phyloP scores from a whole-genome alignment of 2,113 vertebrate species.

The Zosterops lateralis region DNA sequence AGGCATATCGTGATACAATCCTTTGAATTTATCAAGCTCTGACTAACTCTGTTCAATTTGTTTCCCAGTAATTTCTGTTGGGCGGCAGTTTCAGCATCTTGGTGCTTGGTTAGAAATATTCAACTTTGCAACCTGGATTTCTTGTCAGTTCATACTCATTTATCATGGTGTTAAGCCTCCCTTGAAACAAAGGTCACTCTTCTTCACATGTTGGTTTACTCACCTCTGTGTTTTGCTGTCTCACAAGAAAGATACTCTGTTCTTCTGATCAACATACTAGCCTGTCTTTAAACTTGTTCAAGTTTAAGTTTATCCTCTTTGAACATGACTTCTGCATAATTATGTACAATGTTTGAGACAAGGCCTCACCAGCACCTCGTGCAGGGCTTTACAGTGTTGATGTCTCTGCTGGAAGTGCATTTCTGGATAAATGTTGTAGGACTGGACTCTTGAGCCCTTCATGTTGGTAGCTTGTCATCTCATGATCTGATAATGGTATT shows the following conservation, averaged over 20 bases:
- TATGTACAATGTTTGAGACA: background rate
- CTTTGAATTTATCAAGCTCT: background rate
- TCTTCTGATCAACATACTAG: background rate
- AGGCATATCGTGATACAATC: background rate
- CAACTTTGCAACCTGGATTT: background rate
- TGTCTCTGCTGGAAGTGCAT: background rate
- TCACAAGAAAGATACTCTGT: background rate
- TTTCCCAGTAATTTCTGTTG: background rate
- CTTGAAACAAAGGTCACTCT: background rate
- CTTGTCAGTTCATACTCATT: background rate
- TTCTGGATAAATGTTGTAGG: background rate
- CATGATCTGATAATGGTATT: fast-evolving
- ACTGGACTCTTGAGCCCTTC: background rate
- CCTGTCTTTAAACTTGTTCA: background rate
- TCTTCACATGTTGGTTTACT: background rate
- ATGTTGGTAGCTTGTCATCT: background rate
- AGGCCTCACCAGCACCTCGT: background rate
- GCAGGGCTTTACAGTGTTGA: background rate
- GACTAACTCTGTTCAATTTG: background rate
- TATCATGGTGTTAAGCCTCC: background rate
- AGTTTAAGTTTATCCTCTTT: background rate
- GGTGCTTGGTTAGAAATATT: background rate
- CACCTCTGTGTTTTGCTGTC: background rate
- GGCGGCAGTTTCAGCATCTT: background rate
- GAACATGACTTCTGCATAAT: background rate